Percentiles rank a stretch among this genome's conserved stretches.
Conservation (phyloP, 1,140 invertebrate species). For the Branchinecta lindahli region DNA sequence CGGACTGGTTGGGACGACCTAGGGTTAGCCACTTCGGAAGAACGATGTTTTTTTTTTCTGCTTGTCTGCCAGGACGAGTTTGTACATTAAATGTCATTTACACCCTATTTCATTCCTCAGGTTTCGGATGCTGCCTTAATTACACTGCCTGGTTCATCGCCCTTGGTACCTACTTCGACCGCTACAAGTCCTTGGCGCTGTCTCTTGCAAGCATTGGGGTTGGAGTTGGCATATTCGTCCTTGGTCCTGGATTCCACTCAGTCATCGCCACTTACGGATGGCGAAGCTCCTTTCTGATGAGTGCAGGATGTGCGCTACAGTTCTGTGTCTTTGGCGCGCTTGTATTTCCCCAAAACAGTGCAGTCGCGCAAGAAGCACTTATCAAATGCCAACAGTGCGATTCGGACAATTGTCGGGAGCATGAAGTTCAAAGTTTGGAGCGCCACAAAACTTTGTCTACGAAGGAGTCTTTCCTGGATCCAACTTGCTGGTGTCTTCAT, state of each 20-base stretch:
- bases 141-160: slow-evolving; percentile 38
- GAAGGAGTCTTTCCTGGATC: slow-evolving; percentile 17
- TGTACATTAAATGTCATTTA: too few relatives aligned
- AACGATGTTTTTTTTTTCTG: too few relatives aligned
- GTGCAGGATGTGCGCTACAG: slow-evolving; percentile 34
- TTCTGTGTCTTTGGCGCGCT: slow-evolving; percentile 24
- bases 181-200: slow-evolving; percentile 36
- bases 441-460: not conserved
- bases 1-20: too few relatives aligned
- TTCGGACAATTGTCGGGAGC: slow-evolving; percentile 11
- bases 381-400: not conserved
- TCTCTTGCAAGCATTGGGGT: slow-evolving; percentile 39
- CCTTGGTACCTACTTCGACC: slow-evolving; percentile 38
- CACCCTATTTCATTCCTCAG: slow-evolving; percentile 26
- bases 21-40: too few relatives aligned
- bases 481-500: slow-evolving; percentile 22
- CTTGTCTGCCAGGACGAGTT: too few relatives aligned
- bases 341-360: slow-evolving; percentile 22
- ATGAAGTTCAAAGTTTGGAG: not conserved
- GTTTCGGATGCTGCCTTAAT: slow-evolving; percentile 38
- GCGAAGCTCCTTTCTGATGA: slow-evolving; percentile 35
- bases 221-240: slow-evolving; percentile 29
- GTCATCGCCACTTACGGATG: slow-evolving; percentile 35
- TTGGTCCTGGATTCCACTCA: slow-evolving; percentile 27
- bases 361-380: not conserved